These are phyloP conservation scores for Himalopsyche japonica DNA, from an alignment of 2,888 invertebrate genomes.

Conservation along the genomic window DNA sequence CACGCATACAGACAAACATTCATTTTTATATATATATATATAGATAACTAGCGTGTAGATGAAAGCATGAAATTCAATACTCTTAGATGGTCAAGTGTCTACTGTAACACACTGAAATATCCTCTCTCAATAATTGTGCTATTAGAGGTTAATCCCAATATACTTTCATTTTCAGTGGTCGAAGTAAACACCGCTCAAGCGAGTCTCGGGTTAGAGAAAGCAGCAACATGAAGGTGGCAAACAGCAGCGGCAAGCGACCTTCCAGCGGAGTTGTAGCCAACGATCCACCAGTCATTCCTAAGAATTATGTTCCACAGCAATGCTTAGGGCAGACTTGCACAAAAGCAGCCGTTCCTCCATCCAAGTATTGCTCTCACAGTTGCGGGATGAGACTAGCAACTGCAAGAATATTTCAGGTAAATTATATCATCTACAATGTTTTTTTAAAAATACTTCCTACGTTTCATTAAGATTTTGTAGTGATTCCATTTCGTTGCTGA, in stretches of 20 bases:
- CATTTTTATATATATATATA: too few species aligned
- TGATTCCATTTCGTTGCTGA: too few species aligned
- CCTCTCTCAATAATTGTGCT: too few species aligned
- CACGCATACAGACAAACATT: too few species aligned
- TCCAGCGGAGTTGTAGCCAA: background rate
- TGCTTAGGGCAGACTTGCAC: conserved; percentile 92
- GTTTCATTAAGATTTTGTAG: too few species aligned
- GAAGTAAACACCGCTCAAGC: conserved; percentile 28
- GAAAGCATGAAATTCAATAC: too few species aligned
- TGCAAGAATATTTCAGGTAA: conserved; percentile 78
- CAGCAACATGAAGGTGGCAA: background rate
- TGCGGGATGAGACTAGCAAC: conserved; percentile 91
- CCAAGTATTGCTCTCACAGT: conserved; percentile 92
- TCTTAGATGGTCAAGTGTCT: too few species aligned
- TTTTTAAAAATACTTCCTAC: too few species aligned
- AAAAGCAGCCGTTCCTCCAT: conserved; percentile 72
- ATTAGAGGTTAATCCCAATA: too few species aligned
- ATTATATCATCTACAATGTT: conserved; percentile 34
- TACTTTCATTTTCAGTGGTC: conserved; percentile 34
- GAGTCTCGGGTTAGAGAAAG: conserved; percentile 44
- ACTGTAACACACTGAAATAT: too few species aligned
- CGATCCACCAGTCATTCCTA: background rate
- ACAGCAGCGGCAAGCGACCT: conserved; percentile 22
- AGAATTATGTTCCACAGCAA: conserved; percentile 62
- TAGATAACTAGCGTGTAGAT: too few species aligned